Base-by-base conservation (phyloP, 2,888 invertebrate species). In the Thereva nobilitata region DNA sequence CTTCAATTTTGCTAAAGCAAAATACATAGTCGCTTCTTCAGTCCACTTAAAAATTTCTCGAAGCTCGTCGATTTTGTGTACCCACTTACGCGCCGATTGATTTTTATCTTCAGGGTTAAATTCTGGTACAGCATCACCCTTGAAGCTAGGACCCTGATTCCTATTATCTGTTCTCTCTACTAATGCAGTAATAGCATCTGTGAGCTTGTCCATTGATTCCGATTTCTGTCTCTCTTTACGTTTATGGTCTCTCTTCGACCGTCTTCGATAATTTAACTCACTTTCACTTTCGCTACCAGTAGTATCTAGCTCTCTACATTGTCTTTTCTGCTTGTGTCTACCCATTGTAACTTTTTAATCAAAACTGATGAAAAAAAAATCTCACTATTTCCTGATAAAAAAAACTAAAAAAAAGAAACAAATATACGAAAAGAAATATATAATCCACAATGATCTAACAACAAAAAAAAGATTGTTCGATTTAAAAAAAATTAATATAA, bases 1-100 rank as follows among this genome's bases (percentile, higher is more conserved):
- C 1, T 38, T 44, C 5, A 64, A 42, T 56, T 67, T 67, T 4
- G 55, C 38, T 9, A 67, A 9, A 1, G 67, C 67, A 41, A 67
- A 64, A 67, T 67, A 67, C 7, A 67, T 54, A 1, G 67, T 63
- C 1, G 56, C 56, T 56, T 55, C 56, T 9, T 66, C 66, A n/a
- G 59, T 8, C 66, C 66, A 59, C 6, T 5, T 35, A 12, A 66
- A 66, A 37, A 66, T 47, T 52, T 61, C 54, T 9, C 9, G 44
- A 3, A 59, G 38, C 41, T 66, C 66, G 35, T 66, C 66, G 8
- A 66, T 12, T 41, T 66, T 66, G 9, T 44, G 37, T n/a, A 44
- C 37, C 61, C 66, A 66, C 37, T n/a, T 7, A 9, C n/a, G 50
- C 6, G 59, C 4, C n/a, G 59, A 57, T 35, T 66, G 66, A 40